Conservation (phyloP, 2,113 vertebrate genomes). For the Vidua macroura region DNA sequence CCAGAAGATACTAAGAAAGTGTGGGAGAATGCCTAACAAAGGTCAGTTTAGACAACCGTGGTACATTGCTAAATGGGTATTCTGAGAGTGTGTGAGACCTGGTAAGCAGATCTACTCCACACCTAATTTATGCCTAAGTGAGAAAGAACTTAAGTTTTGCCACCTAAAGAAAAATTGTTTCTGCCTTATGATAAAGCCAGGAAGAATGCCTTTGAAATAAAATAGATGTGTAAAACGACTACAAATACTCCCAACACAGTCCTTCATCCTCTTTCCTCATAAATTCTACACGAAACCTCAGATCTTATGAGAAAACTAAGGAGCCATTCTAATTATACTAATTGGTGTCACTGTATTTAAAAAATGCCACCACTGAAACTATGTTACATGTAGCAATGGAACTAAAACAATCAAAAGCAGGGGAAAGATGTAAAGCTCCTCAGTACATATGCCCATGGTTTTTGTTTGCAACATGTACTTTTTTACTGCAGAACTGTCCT, state of each 20-base stretch:
- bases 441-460: background rate
- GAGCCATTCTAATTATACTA: background rate
- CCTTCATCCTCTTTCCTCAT: background rate
- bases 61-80: background rate
- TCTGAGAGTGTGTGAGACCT: background rate
- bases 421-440: background rate
- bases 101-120: background rate
- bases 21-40: background rate
- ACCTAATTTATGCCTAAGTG: background rate
- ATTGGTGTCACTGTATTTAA: background rate
- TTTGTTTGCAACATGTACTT: background rate
- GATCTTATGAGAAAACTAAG: background rate
- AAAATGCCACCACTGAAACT: background rate
- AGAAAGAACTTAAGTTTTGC: background rate
- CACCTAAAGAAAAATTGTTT: background rate
- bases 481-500: background rate
- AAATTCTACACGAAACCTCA: background rate
- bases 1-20: background rate
- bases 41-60: background rate
- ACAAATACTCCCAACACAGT: background rate
- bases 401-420: background rate
- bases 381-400: background rate
- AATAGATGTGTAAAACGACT: background rate
- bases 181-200: background rate
- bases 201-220: background rate